Percentiles rank a stretch among this genome's conserved stretches.
Evolutionary conservation across 1,140 invertebrate genomes (phyloP).

Genomic region (Brachionus plicatilis): DNA sequence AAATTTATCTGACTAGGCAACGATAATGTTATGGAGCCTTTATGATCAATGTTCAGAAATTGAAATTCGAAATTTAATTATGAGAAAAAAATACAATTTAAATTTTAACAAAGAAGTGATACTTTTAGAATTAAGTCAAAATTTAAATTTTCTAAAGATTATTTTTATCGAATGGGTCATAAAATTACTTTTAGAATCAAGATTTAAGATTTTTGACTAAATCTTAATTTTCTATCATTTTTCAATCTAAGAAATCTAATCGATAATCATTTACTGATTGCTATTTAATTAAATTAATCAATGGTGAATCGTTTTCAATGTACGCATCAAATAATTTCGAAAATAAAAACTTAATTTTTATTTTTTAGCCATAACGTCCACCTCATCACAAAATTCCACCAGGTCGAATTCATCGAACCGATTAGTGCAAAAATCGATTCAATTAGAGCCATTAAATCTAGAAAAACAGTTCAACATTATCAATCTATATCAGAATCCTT

Average conservation of each 20-base stretch:
- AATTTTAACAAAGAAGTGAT: no score
- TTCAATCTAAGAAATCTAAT: neutral
- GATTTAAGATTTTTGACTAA: neutral
- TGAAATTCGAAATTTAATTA: no score
- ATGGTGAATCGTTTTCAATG: neutral
- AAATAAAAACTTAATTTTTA: neutral
- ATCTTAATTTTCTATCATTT: neutral
- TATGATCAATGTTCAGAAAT: no score
- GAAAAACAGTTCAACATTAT: constrained; percentile 16
- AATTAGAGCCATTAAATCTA: neutral
- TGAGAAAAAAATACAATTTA: neutral
- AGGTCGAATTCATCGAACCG: neutral
- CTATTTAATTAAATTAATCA: neutral
- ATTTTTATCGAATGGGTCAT: neutral
- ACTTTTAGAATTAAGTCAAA: no score
- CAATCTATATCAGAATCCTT: neutral
- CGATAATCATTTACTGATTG: neutral
- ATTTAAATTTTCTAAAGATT: no score
- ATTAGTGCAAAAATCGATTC: neutral
- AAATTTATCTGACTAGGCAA: no score
- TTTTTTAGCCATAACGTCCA: neutral
- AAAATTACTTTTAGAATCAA: neutral
- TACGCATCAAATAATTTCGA: neutral
- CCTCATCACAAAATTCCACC: neutral
- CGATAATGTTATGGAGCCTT: no score